Evolutionary conservation across 2,888 invertebrate genomes (phyloP), one percentile per base, ranked within the genome.

Genomic region (Aspidiotus destructor): DNA sequence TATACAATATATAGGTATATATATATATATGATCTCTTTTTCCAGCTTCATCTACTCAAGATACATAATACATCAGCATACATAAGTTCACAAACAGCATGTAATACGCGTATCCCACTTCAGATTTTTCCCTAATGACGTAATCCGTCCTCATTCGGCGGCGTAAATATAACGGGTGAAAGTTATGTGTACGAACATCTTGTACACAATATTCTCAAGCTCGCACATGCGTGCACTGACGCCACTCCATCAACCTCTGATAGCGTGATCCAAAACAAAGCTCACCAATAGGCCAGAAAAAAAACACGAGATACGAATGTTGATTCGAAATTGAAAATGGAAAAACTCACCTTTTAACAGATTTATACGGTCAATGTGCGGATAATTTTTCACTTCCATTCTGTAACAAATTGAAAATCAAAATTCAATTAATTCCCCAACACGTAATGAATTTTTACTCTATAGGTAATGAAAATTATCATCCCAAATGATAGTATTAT

Each of bases 341-440:
- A 55, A 28, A 28, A 58, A 58, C 58, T 58, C 28, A 58, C 58
- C 58, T 58, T 58, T 58, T 40, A 58, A 28, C 28, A 58, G 40
- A 58, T 58, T 58, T 17, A 58, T 58, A 13, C 58, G 16, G 58
- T 58, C 58, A 58, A 58, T 58, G 28, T 58, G 58, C 58, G 58
- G 17, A 58, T 40, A 58, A 58, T 40, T 58, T 64, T 64, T 64
- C 63, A 64, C 63, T 64, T 64, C 63, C 63, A 64, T 64, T 55
- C 63, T 64, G 63, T n/a, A 64, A 64, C 63, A 64, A 41, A 16
- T 41, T 8, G 17, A 53, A 53, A 28, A 62, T 28, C 28, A 28
- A 28, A 28, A 28, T 28, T 28, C 28, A 28, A 28, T 28, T 28
- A 28, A 5, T 28, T 28, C 28, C 28, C 28, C 28, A 28, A 28